Base-by-base conservation (phyloP, 2,113 vertebrate species). In the Vulpes ferrilata region DNA sequence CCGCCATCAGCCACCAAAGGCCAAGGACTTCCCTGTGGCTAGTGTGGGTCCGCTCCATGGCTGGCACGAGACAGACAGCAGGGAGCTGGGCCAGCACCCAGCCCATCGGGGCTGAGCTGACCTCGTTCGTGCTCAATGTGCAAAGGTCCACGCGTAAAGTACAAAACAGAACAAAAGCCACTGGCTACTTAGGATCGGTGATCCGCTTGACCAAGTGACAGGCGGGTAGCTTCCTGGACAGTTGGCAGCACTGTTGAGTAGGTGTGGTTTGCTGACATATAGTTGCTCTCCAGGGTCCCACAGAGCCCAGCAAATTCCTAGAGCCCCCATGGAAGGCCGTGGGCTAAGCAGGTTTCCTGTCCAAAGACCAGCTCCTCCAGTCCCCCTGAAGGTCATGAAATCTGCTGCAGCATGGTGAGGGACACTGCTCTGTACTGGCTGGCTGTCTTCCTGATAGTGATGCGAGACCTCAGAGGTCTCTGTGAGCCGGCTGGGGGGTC, bases 181-280 rank as follows among this genome's bases (percentile, higher is more conserved):
- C 4, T 5, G 20, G 57, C 35, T 11, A 5, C 0, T 0, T 6
- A 13, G 9, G 4, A 22, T 17, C 11, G 7, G 15, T 11, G 5
- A 73, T 74, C 59, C n/a, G 69, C 69, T 9, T 13, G 22, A 76
- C 16, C 1, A n/a, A 53, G 64, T 30, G 76, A 43, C 6, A 0
- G 5, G n/a, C 9, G 0, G 22, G 73, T 11, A 27, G 8, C 48
- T 23, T 17, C 3, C 11, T 4, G 23, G 67, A 27, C 1, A 3
- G 25, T 51, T 16, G 1, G 51, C n/a, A 6, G 17, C 38, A 25
- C 30, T 7, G 1, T 27, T 7, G 15, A 1, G 11, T n/a, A 55
- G 23, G n/a, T 5, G 7, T 7, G 1, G 19, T 6, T 30, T 43
- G 7, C 5, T 1, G 5, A 16, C 32, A 84, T 27, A 55, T 15